These are phyloP conservation scores for Drosophila willistoni DNA, from an alignment of 1,140 invertebrate species.

Conservation along the genomic window DNA sequence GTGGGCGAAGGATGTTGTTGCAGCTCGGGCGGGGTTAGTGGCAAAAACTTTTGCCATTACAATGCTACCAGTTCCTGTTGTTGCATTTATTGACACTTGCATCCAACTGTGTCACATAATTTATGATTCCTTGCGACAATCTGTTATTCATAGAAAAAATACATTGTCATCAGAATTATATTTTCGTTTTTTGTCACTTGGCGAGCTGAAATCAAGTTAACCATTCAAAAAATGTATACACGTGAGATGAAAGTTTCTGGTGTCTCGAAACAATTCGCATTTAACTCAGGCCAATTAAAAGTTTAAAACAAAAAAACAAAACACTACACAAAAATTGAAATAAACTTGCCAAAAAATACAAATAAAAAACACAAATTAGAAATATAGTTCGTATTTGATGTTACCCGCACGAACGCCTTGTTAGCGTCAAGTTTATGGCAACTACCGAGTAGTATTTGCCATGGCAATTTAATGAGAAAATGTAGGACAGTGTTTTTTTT, in stretches of 20 bases:
- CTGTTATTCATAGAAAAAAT: slow-evolving; percentile 7
- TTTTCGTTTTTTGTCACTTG: slow-evolving; percentile 32
- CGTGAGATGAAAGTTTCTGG: not conserved
- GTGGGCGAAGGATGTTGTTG: not conserved
- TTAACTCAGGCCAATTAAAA: slow-evolving; percentile 75
- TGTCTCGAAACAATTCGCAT: slow-evolving; percentile 62
- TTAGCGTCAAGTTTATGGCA: slow-evolving; percentile 75
- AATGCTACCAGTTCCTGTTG: slow-evolving; percentile 43
- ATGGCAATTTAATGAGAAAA: slow-evolving; percentile 79
- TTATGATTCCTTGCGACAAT: slow-evolving; percentile 46
- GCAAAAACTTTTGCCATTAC: slow-evolving; percentile 45
- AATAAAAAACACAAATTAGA: slow-evolving; percentile 4
- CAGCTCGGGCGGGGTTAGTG: not conserved
- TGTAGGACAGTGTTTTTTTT: slow-evolving; percentile 60
- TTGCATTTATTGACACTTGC: slow-evolving; percentile 70
- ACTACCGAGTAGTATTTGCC: slow-evolving; percentile 67
- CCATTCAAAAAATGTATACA: slow-evolving; percentile 16
- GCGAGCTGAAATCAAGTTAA: slow-evolving; percentile 20
- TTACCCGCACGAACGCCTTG: slow-evolving; percentile 68
- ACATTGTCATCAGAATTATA: slow-evolving; percentile 24
- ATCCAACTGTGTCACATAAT: slow-evolving; percentile 58
- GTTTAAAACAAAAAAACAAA: slow-evolving; percentile 56
- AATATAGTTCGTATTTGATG: slow-evolving; percentile 40
- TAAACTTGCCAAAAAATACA: slow-evolving; percentile 54
- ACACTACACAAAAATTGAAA: not conserved